Evolutionary conservation across 2,888 invertebrate species (phyloP).

Genomic region (Lasioglossum zephyrum): DNA sequence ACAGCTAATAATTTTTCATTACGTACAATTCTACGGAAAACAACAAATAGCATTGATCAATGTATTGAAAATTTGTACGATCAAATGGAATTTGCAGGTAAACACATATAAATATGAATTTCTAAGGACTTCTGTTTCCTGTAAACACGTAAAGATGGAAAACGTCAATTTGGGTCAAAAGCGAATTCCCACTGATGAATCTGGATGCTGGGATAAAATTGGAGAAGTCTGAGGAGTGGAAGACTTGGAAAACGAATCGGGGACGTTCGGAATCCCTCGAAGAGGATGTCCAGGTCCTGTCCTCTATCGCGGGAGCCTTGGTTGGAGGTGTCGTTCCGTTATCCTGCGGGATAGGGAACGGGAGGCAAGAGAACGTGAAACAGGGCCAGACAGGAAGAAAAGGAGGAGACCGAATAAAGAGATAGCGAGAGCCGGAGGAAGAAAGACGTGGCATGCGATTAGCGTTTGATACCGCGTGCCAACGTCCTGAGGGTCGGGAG

Average conservation of each 20-base stretch:
- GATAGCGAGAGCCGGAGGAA: slow-evolving; percentile 44
- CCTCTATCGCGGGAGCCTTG: slow-evolving; percentile 32
- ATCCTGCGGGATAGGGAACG: slow-evolving; percentile 64
- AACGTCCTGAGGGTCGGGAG: slow-evolving; percentile 75
- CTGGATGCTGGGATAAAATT: not conserved
- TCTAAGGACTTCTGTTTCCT: not conserved
- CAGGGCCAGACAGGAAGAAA: slow-evolving; percentile 65
- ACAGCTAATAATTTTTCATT: not conserved
- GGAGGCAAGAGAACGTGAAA: slow-evolving; percentile 64
- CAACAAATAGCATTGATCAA: no score
- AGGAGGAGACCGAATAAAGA: slow-evolving; percentile 51
- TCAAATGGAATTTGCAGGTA: not conserved
- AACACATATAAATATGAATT: not conserved
- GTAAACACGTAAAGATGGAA: not conserved
- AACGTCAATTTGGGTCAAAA: not conserved
- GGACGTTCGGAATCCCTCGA: slow-evolving; percentile 37
- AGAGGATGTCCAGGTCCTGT: slow-evolving; percentile 30
- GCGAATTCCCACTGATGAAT: not conserved
- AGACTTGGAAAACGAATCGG: slow-evolving; percentile 22
- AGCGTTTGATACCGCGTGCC: slow-evolving; percentile 76
- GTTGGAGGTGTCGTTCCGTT: slow-evolving; percentile 59
- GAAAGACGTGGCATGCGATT: slow-evolving; percentile 72
- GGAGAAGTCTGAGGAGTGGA: not conserved
- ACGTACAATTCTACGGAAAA: not conserved
- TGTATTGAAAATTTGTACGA: not conserved